Evolutionary conservation across 2,113 vertebrate genomes (phyloP).

Genomic region (Lagopus leucura): DNA sequence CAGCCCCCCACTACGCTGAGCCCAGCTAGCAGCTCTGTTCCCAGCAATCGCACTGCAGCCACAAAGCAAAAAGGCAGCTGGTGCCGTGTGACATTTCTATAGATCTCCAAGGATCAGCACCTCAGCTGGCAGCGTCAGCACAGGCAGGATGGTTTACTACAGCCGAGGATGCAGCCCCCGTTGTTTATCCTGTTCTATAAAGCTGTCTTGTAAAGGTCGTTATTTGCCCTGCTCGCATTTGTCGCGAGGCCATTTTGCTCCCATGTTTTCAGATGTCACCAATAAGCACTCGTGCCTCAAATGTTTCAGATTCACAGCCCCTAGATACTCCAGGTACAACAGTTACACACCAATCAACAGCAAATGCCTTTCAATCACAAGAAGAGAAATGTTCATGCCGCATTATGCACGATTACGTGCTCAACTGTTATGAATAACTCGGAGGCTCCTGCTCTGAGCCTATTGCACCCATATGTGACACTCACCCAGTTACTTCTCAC

Average conservation of each 20-base stretch:
- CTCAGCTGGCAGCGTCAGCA: not conserved
- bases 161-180: not conserved
- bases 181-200: constrained; percentile 44
- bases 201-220: constrained; percentile 14
- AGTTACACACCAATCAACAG: constrained; percentile 8
- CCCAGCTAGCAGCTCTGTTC: accelerated
- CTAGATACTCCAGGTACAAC: constrained; percentile 17
- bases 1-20: not conserved
- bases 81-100: not conserved
- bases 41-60: not conserved
- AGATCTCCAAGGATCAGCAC: not conserved
- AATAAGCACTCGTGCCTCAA: not conserved
- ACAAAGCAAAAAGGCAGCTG: not conserved
- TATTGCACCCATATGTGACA: not conserved
- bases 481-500: not conserved
- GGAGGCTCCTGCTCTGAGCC: not conserved
- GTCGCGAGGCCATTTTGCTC: not conserved
- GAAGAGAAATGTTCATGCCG: constrained; percentile 32
- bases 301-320: not conserved
- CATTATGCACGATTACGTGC: constrained; percentile 54
- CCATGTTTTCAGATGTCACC: not conserved
- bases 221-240: not conserved
- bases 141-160: not conserved
- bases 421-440: constrained; percentile 30
- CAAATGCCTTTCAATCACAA: constrained; percentile 33